Percentiles rank a stretch among this genome's conserved stretches.
These are phyloP conservation scores for Drosophila kanapiae DNA, from an alignment of 1,140 invertebrate genomes.

Conservation along the genomic window DNA sequence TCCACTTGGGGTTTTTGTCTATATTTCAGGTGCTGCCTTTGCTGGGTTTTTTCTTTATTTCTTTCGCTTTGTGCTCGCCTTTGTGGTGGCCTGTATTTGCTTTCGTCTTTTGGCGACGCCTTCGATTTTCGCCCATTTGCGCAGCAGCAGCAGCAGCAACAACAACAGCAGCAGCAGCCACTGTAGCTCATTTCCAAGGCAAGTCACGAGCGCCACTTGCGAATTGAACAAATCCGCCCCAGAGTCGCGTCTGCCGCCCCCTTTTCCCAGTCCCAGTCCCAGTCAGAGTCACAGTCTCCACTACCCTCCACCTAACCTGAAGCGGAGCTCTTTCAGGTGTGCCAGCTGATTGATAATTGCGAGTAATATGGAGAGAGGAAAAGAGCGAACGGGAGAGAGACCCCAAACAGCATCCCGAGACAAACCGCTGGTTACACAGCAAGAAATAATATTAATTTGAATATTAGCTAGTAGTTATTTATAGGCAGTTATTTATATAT, in stretches of 20 bases:
- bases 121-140: constrained; percentile 53
- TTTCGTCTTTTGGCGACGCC: constrained; percentile 40
- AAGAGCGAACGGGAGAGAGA: constrained; percentile 1
- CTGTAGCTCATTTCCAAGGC: constrained; percentile 68
- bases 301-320: background rate
- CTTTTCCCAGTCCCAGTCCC: background rate
- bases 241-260: constrained; percentile 38
- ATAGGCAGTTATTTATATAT: too few species aligned
- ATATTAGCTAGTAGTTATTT: too few species aligned
- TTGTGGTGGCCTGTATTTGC: constrained; percentile 27
- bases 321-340: constrained; percentile 29
- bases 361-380: constrained; percentile 1
- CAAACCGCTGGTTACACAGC: constrained; percentile 8
- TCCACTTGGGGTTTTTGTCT: background rate
- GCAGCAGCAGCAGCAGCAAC: constrained; percentile 27
- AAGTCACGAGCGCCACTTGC: constrained; percentile 78
- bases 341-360: constrained; percentile 61
- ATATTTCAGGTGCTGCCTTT: background rate
- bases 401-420: constrained; percentile 24
- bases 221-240: constrained; percentile 70
- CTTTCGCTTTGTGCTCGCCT: constrained; percentile 5
- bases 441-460: constrained; percentile 16
- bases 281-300: background rate
- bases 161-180: background rate
- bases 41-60: constrained; percentile 7